phyloP scores from a whole-genome alignment of 1,140 invertebrate genomes.

The Plodia interpunctella region DNA sequence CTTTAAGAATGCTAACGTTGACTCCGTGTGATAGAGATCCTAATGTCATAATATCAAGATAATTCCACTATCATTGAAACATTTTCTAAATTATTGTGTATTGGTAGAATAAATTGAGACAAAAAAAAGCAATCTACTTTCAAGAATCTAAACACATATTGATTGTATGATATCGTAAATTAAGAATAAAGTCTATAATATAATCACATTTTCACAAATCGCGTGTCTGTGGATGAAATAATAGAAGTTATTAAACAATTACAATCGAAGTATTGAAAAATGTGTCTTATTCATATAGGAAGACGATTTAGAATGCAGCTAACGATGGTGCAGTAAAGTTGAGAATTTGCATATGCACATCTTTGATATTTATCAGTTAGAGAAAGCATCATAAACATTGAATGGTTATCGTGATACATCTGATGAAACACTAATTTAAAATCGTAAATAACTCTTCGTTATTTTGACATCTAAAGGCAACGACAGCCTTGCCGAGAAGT shows the following conservation, averaged over 20 bases:
- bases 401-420: conserved; percentile 2
- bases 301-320: background rate
- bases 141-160: no score
- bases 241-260: background rate
- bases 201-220: background rate
- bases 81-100: no score
- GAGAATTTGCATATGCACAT: background rate
- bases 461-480: no score
- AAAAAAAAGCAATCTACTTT: no score
- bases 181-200: no score
- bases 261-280: background rate
- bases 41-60: no score
- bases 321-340: background rate
- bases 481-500: no score
- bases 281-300: background rate
- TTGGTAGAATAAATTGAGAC: no score
- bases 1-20: no score
- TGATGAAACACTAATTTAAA: background rate
- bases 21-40: no score
- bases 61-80: no score
- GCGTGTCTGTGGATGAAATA: background rate
- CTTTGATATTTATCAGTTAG: background rate
- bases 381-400: background rate
- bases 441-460: background rate
- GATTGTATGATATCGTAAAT: no score